Conservation (phyloP, 1,140 invertebrate genomes). For the Periplaneta americana region DNA sequence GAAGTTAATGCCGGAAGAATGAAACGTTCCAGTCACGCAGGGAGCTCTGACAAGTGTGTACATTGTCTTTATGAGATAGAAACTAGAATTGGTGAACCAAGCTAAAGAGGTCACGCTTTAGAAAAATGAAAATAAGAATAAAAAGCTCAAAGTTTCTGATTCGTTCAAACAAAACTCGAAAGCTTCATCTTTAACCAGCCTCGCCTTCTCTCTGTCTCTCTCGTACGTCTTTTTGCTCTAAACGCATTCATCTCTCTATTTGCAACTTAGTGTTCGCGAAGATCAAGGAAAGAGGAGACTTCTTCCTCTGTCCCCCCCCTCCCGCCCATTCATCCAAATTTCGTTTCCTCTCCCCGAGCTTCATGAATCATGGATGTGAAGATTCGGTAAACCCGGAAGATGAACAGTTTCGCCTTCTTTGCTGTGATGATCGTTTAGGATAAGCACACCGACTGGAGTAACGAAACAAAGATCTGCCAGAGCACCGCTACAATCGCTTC, state of each 20-base stretch:
- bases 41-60: neutral
- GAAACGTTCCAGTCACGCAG: neutral
- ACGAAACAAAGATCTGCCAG: neutral
- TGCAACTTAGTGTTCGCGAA: neutral
- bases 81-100: neutral
- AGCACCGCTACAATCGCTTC: too few species aligned
- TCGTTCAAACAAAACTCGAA: neutral
- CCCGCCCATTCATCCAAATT: neutral
- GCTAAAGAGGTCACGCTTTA: neutral
- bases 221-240: neutral
- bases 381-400: neutral
- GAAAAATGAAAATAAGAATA: neutral
- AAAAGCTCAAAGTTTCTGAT: neutral
- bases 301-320: neutral
- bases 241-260: neutral
- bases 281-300: neutral
- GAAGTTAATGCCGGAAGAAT: neutral
- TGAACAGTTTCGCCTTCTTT: too few species aligned
- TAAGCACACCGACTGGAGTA: too few species aligned
- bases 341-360: neutral
- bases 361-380: neutral
- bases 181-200: neutral
- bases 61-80: neutral
- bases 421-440: too few species aligned
- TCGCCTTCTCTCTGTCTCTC: too few species aligned